A percentile compares a stretch with the other conserved stretches of the same genome.
Evolutionary conservation across 2,888 invertebrate genomes (phyloP).

Genomic region (Andricus quercusramuli): DNA sequence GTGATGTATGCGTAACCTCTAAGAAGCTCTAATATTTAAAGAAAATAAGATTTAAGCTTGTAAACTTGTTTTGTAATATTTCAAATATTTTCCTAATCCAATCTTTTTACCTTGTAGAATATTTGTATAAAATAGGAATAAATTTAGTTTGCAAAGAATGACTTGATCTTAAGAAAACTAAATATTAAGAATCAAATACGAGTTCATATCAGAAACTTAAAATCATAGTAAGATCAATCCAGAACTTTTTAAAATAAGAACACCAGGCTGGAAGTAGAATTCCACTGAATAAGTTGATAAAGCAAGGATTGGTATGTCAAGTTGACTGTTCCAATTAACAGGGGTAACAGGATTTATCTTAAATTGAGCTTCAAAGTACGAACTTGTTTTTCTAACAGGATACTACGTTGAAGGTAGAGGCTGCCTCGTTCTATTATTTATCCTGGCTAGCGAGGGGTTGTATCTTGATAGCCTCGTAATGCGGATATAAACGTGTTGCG

Average conservation of each 20-base stretch:
- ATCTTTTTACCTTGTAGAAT: neutral
- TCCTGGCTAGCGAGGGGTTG: constrained; percentile 19
- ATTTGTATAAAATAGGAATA: neutral
- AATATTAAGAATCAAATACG: neutral
- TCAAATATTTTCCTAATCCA: neutral
- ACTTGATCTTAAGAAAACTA: neutral
- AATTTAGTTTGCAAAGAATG: neutral
- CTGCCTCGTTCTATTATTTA: constrained; percentile 47
- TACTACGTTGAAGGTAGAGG: constrained; percentile 59
- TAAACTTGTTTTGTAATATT: too few relatives aligned
- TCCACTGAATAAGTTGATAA: neutral
- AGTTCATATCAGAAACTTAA: neutral
- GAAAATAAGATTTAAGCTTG: too few relatives aligned
- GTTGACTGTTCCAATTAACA: constrained; percentile 41
- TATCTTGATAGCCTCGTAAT: constrained; percentile 26
- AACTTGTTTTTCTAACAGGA: constrained; percentile 72
- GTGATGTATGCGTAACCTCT: too few relatives aligned
- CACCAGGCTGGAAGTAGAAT: neutral
- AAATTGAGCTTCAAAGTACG: constrained; percentile 74
- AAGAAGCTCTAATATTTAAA: too few relatives aligned
- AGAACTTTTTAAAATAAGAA: neutral
- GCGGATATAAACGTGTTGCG: constrained; percentile 16
- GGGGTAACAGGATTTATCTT: constrained; percentile 71
- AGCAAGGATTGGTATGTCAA: neutral
- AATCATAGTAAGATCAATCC: neutral